Evolutionary conservation across 2,797 vertebrate genomes (phyloP), one percentile per base, ranked within the genome.

Genomic region (Enteromius paludinosus): DNA sequence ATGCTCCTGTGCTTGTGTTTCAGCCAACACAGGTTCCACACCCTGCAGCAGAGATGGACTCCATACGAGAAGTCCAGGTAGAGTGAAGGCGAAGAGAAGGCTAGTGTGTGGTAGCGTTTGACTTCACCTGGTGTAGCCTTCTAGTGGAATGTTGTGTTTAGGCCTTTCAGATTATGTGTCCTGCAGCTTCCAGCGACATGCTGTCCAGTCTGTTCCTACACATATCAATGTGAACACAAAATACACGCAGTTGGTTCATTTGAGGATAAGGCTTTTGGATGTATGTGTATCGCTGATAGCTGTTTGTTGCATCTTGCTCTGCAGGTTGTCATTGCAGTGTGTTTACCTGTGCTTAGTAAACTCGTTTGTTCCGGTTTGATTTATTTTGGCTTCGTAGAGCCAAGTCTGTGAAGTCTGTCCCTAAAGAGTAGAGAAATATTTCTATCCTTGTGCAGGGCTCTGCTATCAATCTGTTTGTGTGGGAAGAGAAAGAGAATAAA

Each of bases 61-160:
- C 88, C 89, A n/a, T 90, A 90, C 89, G 87, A 88, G 83, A 91
- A 89, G 84, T 88, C 88, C 87, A 91, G 90, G 90, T 91, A 91
- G 86, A 87, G 89, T 90, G 80, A 77, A 78, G 84, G 81, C 81
- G 82, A 85, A 73, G 82, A 83, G 78, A 86, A 79, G 79, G 78
- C 54, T 85, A 87, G 81, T 86, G 82, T 88, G 87, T 86, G 87
- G 69, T 72, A 73, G 68, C 81, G 79, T 81, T 82, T 83, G 78
- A 83, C 88, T 86, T 88, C 75, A 72, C 78, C 43, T 82, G 41
- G 15, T 68, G 49, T 80, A 86, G 87, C 81, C 85, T 20, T 75
- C 72, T 87, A 86, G 83, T 85, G 77, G 75, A 78, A 72, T 74
- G 81, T 71, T 80, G 74, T 84, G 77, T 84, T 68, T 81, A 82